These are phyloP conservation scores for Onychostruthus taczanowskii DNA, from an alignment of 2,113 vertebrate species.

Conservation along the genomic window DNA sequence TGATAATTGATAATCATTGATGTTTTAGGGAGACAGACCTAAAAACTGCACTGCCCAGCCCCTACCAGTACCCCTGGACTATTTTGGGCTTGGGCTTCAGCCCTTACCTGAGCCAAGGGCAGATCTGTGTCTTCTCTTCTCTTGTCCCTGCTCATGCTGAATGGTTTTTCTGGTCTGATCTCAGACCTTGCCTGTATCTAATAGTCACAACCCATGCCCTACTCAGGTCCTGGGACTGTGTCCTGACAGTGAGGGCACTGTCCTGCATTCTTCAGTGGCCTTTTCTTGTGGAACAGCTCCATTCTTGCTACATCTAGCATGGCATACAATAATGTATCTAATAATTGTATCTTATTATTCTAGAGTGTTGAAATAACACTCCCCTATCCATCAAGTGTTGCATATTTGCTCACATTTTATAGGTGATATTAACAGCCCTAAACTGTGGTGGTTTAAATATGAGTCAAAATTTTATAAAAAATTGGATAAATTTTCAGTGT, in stretches of 20 bases:
- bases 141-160: not conserved
- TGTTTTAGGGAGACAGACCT: not conserved
- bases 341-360: not conserved
- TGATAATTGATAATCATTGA: not conserved
- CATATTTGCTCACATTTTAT: not conserved
- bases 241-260: not conserved
- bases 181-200: not conserved
- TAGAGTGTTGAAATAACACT: not conserved
- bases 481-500: not conserved
- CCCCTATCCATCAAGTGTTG: not conserved
- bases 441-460: not conserved
- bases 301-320: not conserved
- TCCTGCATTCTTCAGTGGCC: not conserved
- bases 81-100: not conserved
- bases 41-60: not conserved
- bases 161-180: not conserved
- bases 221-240: not conserved
- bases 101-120: not conserved
- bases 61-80: fast-evolving
- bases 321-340: not conserved
- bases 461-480: not conserved
- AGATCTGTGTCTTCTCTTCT: not conserved
- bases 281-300: not conserved
- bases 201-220: not conserved
- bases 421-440: not conserved